Percentiles rank a stretch among this genome's conserved stretches.
phyloP scores from a whole-genome alignment of 2,888 invertebrate genomes.

The Pristionchus mayeri region DNA sequence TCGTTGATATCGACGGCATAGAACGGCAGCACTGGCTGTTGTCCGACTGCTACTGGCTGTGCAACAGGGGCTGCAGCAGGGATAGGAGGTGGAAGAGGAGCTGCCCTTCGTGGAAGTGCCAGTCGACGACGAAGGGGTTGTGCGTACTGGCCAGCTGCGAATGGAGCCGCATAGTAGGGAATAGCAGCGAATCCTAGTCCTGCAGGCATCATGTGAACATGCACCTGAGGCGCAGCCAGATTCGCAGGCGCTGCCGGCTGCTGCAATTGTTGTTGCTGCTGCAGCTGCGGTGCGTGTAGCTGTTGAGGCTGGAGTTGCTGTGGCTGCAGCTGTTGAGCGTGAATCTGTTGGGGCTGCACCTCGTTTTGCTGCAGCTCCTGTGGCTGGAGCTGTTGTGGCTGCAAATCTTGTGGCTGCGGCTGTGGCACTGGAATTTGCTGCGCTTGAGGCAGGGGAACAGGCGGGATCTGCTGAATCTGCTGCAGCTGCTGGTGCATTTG shows the following conservation, averaged over 20 bases:
- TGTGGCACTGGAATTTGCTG: no score
- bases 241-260: neutral
- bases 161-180: neutral
- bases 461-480: no score
- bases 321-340: no score
- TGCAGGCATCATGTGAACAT: neutral
- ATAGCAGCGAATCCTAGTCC: neutral
- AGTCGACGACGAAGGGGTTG: neutral
- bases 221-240: neutral
- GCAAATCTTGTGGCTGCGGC: no score
- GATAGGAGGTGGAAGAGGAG: neutral
- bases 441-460: no score
- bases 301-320: neutral
- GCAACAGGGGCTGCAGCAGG: neutral
- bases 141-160: neutral
- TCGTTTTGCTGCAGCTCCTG: neutral
- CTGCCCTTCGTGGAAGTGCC: neutral
- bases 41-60: neutral
- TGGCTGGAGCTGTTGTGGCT: neutral
- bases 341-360: no score
- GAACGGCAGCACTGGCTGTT: neutral
- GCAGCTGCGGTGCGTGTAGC: neutral
- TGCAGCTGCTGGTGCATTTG: no score
- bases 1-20: neutral
- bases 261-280: neutral